These are phyloP conservation scores for Electrophaes corylata DNA, from an alignment of 2,888 invertebrate genomes.

Conservation along the genomic window DNA sequence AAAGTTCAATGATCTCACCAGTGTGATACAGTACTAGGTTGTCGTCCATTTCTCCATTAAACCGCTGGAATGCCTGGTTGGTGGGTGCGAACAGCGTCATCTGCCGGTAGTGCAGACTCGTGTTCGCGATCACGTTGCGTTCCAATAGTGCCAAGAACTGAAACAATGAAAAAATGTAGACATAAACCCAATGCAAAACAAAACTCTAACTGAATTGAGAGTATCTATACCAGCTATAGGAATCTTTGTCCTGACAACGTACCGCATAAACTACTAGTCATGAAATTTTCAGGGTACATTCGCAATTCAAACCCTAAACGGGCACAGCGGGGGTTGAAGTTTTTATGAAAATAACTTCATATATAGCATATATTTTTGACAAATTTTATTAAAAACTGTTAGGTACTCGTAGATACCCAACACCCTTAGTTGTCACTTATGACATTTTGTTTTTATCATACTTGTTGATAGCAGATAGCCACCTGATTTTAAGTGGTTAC, in stretches of 20 bases:
- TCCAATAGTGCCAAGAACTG: conserved; percentile 92
- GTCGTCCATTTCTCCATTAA: conserved; percentile 84
- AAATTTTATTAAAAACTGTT: too few species aligned
- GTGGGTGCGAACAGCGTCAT: conserved; percentile 96
- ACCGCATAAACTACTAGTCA: too few species aligned
- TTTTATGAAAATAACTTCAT: too few species aligned
- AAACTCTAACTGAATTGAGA: neutral
- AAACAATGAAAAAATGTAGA: conserved; percentile 15
- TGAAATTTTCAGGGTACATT: too few species aligned
- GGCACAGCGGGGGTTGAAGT: too few species aligned
- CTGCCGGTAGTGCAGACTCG: conserved; percentile 88
- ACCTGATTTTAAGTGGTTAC: too few species aligned
- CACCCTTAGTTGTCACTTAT: too few species aligned
- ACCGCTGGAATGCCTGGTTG: conserved; percentile 92
- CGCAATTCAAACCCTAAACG: too few species aligned
- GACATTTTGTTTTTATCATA: too few species aligned
- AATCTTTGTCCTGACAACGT: neutral
- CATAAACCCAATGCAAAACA: neutral
- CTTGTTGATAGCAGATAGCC: too few species aligned
- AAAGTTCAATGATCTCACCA: conserved; percentile 83
- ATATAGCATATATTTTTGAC: too few species aligned
- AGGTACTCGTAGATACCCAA: too few species aligned
- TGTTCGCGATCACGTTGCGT: conserved; percentile 88
- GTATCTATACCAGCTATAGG: neutral
- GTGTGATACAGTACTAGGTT: conserved; percentile 91